Evolutionary conservation across 2,888 invertebrate genomes (phyloP).

Genomic region (Bembecia ichneumoniformis): DNA sequence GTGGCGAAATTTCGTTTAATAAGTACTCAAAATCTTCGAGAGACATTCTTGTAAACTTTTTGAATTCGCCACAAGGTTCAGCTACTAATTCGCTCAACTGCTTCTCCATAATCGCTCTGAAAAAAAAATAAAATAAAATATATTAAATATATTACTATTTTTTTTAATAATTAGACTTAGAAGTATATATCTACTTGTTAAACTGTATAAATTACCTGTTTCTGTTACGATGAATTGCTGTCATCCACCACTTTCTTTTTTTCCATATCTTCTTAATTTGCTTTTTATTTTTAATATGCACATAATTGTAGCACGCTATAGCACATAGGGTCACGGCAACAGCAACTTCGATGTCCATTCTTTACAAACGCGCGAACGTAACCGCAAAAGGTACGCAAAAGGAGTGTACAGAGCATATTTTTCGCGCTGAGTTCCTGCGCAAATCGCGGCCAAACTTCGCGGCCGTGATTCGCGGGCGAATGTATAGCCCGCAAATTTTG

Average conservation of each 20-base stretch:
- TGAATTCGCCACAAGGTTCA: constrained; percentile 12
- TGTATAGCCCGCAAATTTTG: neutral
- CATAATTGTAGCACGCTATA: constrained; percentile 2
- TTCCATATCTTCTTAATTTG: constrained; percentile 4
- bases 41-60: constrained; percentile 15
- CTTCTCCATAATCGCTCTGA: constrained; percentile 9
- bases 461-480: neutral
- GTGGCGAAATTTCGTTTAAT: constrained; percentile 6
- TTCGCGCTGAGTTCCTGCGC: neutral
- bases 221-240: constrained; percentile 7
- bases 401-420: neutral
- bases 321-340: neutral
- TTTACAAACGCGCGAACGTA: neutral
- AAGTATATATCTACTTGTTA: no score
- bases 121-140: constrained; percentile 1
- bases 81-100: constrained; percentile 12
- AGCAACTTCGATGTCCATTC: neutral
- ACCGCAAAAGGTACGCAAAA: neutral
- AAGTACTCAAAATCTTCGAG: constrained; percentile 10
- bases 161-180: no score
- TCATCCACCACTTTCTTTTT: constrained; percentile 10
- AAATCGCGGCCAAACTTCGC: neutral
- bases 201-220: constrained; percentile 3
- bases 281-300: constrained; percentile 1
- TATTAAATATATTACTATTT: neutral